Conservation (phyloP, 2,797 vertebrate genomes). For the Netta rufina region DNA sequence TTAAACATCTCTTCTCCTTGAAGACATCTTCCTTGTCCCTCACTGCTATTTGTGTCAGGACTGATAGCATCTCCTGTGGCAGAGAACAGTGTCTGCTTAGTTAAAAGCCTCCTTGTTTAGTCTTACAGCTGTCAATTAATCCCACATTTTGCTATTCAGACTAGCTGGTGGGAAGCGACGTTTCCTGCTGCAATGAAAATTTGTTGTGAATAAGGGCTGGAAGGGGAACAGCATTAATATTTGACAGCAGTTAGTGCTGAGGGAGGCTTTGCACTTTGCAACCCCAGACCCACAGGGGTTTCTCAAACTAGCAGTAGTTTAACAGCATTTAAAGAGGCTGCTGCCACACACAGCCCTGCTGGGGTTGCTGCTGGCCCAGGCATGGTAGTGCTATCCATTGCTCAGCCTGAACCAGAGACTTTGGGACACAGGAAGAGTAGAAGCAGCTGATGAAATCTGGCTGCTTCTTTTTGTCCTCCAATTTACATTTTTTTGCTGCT, state of each 20-base stretch:
- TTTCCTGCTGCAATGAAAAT: constrained; percentile 51
- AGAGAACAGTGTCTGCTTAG: neutral
- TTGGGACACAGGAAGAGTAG: neutral
- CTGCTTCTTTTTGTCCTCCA: neutral
- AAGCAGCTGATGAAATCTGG: neutral
- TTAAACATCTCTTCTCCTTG: neutral
- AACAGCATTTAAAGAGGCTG: constrained; percentile 18
- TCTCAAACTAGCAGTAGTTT: constrained; percentile 29
- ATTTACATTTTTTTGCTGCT: neutral
- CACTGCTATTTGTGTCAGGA: rapidly evolving
- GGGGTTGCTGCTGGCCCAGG: neutral
- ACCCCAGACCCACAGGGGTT: constrained; percentile 1
- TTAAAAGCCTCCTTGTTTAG: constrained; percentile 42
- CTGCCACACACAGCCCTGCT: constrained; percentile 16
- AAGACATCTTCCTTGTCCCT: neutral
- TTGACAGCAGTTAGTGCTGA: constrained; percentile 54
- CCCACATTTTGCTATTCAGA: constrained; percentile 33
- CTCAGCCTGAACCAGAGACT: neutral
- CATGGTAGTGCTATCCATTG: neutral
- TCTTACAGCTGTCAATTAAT: constrained; percentile 58
- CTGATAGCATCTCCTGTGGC: neutral
- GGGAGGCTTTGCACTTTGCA: constrained; percentile 40
- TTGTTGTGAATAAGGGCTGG: constrained; percentile 58
- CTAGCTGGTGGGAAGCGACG: constrained; percentile 47
- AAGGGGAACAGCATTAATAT: constrained; percentile 52